Conservation (phyloP, 2,797 vertebrate species). For the Cebuella pygmaea region DNA sequence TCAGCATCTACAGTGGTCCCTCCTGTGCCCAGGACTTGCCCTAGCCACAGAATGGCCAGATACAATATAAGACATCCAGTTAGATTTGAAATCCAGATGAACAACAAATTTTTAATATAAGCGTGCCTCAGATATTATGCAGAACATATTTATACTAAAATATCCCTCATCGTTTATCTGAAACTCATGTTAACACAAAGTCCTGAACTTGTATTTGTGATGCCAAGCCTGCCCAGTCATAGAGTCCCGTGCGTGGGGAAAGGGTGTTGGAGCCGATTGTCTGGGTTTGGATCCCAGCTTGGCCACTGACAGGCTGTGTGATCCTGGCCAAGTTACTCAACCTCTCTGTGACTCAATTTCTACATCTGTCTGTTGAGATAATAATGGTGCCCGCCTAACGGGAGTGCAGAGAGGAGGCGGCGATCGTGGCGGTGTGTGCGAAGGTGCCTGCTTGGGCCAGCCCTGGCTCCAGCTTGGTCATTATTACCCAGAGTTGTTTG, state of each 20-base stretch:
- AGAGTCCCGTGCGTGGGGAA: background rate
- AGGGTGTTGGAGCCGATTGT: background rate
- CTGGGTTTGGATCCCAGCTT: no score
- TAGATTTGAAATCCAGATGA: background rate
- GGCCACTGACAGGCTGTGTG: background rate
- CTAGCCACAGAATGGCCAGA: background rate
- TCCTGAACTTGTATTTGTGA: no score
- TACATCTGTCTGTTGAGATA: slow-evolving; percentile 37
- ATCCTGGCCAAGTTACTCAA: background rate
- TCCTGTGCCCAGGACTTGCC: background rate
- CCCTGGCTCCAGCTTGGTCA: background rate
- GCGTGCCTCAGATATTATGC: background rate
- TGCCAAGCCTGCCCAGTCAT: background rate
- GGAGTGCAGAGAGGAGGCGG: background rate
- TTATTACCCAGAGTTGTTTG: fast-evolving
- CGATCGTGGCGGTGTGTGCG: fast-evolving
- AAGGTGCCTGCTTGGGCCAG: background rate
- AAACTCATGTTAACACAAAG: background rate
- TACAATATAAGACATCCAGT: background rate
- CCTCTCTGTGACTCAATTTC: slow-evolving; percentile 26
- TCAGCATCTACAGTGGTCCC: background rate
- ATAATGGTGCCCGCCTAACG: no score
- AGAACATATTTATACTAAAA: background rate
- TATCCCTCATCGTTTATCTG: background rate
- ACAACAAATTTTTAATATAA: background rate